Evolutionary conservation across 2,888 invertebrate genomes (phyloP), one percentile per base, ranked within the genome.

Genomic region (Hetaerina titia): DNA sequence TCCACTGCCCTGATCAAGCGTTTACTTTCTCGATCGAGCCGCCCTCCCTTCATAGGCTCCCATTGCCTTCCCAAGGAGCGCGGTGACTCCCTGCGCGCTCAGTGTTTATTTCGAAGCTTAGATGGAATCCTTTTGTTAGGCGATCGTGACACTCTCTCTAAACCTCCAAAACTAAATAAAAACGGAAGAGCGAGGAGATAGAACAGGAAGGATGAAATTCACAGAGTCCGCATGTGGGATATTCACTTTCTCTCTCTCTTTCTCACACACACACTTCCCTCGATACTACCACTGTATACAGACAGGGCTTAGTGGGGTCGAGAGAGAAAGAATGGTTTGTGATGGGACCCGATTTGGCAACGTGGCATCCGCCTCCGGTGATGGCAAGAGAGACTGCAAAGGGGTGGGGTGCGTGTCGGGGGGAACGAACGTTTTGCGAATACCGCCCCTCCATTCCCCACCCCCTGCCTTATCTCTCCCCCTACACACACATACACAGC

Each of bases 371-470:
- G 89, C 89, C 89, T 56, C 56, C 58, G 57, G 89, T 89, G 89
- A 89, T 89, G 89, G 57, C 89, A 89, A 58, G 89, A 56, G 89
- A 89, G 57, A 57, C 13, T n/a, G 57, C 57, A 22, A 81, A 89
- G 57, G 89, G 89, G 89, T 15, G 57, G 58, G 89, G 89, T 89
- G 89, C 58, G 89, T 57, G 89, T 58, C 56, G 89, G 58, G 89
- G 89, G 89, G 89, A 89, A 89, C 89, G 89, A 89, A 89, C 89
- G 89, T 89, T 89, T 89, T 89, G 89, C 89, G 89, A 89, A 89
- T 56, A 89, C 56, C 19, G 89, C 89, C 57, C 89, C 89, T 56
- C 57, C 89, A 57, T n/a, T 81, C 5, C 81, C 22, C 81, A 9
- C 11, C 89, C 57, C 89, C 56, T 11, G 19, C 6, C 57, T 2